A percentile compares a stretch with the other conserved stretches of the same genome.
These are phyloP conservation scores for Prochilodus magdalenae DNA, from an alignment of 2,113 vertebrate genomes.

Conservation along the genomic window DNA sequence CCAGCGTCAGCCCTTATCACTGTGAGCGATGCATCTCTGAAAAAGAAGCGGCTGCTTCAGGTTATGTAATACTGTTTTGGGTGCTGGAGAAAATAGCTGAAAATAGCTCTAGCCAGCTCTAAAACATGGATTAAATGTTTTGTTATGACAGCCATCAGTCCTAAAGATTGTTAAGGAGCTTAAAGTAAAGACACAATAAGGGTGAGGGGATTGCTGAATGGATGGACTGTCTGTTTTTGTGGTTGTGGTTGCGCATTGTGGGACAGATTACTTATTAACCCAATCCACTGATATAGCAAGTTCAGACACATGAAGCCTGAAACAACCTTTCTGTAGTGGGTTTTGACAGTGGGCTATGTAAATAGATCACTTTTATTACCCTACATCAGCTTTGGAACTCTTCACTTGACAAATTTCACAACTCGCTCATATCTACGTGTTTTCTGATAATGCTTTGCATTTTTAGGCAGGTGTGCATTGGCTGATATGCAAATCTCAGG, in stretches of 20 bases:
- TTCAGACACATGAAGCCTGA: constrained; percentile 16
- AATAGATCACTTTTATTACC: not conserved
- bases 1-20: not conserved
- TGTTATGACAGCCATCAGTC: not conserved
- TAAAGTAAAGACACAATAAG: not conserved
- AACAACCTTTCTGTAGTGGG: not conserved
- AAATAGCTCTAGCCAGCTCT: not conserved
- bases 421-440: too few relatives aligned
- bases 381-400: not conserved
- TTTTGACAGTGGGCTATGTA: not conserved
- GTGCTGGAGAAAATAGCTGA: not conserved
- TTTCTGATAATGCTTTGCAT: too few relatives aligned
- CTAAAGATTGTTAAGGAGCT: not conserved
- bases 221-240: not conserved
- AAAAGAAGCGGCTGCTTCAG: not conserved
- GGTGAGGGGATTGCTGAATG: not conserved
- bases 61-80: not conserved
- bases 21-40: not conserved
- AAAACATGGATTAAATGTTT: not conserved
- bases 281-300: constrained; percentile 20
- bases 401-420: too few relatives aligned
- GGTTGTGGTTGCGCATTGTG: constrained; percentile 6
- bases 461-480: too few relatives aligned
- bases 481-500: too few relatives aligned
- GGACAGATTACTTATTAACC: constrained; percentile 28